Conservation (phyloP, 2,888 invertebrate genomes). For the Dicyrtomina minuta region DNA sequence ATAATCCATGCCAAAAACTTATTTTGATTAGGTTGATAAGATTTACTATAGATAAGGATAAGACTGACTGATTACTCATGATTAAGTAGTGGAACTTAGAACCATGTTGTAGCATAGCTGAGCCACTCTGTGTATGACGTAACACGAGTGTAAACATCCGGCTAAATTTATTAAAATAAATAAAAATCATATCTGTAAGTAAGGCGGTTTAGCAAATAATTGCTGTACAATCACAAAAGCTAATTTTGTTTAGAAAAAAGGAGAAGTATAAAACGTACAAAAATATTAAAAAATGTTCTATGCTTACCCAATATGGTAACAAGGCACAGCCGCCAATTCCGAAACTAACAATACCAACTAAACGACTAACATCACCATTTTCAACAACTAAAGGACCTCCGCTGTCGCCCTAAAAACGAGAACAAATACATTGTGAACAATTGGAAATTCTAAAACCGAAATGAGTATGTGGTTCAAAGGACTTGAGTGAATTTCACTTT, state of each 20-base stretch:
- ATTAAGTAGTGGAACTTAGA: no score
- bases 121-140: slow-evolving; percentile 55
- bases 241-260: no score
- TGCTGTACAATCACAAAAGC: no score
- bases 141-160: slow-evolving; percentile 58
- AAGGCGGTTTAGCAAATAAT: no score
- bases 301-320: slow-evolving; percentile 53
- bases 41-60: no score
- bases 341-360: slow-evolving; percentile 57
- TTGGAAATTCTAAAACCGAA: background rate
- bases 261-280: no score
- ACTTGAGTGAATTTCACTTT: background rate
- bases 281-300: no score
- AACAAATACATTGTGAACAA: background rate
- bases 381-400: slow-evolving; percentile 55
- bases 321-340: slow-evolving; percentile 57
- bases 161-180: slow-evolving; percentile 36
- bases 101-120: slow-evolving; percentile 50
- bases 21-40: no score
- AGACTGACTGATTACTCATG: no score
- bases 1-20: no score
- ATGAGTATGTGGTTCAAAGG: no score
- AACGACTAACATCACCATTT: slow-evolving; percentile 50
- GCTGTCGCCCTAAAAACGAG: slow-evolving; percentile 53
- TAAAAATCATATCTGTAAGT: no score